Conservation (phyloP, 1,140 invertebrate genomes). For the Delia radicum region DNA sequence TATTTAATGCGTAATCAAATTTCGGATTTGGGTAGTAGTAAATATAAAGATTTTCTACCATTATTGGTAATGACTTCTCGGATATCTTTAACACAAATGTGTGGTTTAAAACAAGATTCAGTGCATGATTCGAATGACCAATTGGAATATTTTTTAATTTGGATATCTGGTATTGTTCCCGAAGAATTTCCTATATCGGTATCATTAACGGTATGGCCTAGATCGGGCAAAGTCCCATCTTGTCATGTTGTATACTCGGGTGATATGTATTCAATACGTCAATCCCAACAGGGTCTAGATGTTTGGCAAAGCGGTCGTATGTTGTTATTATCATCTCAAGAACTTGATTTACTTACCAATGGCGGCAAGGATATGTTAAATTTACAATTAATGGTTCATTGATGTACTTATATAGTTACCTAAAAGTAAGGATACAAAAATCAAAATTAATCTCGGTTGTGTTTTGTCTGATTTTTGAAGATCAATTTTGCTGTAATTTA, state of each 20-base stretch:
- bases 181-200: constrained; percentile 19
- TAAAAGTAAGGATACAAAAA: too few species aligned
- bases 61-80: constrained; percentile 41
- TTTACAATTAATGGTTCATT: constrained; percentile 37
- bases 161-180: constrained; percentile 37
- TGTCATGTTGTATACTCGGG: constrained; percentile 31
- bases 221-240: constrained; percentile 29
- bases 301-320: constrained; percentile 32
- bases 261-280: constrained; percentile 37
- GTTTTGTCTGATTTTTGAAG: too few species aligned
- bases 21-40: constrained; percentile 23
- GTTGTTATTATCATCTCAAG: constrained; percentile 29
- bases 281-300: constrained; percentile 9
- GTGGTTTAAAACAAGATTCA: not conserved
- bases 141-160: constrained; percentile 34
- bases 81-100: constrained; percentile 25
- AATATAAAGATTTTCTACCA: constrained; percentile 35
- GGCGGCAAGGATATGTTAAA: constrained; percentile 33
- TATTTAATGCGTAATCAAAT: constrained; percentile 39
- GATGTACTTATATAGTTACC: too few species aligned
- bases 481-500: too few species aligned
- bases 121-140: not conserved
- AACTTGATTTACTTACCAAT: constrained; percentile 32
- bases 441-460: too few species aligned
- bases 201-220: constrained; percentile 37